Base-by-base conservation (phyloP, 2,888 invertebrate genomes). In the Euplagia quadripunctaria region DNA sequence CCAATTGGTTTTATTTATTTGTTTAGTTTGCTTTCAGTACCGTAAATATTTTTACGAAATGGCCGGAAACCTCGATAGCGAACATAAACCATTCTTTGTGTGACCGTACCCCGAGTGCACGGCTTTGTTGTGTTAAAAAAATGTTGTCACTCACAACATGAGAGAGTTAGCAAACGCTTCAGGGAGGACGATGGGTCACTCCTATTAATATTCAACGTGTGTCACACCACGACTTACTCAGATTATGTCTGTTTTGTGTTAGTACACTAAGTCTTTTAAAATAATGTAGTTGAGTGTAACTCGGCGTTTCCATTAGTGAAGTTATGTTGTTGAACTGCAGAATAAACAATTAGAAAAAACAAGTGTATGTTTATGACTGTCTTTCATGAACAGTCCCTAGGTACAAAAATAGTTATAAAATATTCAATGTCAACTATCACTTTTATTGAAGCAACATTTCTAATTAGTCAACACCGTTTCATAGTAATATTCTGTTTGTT, bases 1-100 rank as follows among this genome's bases (percentile, higher is more conserved):
- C 9, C 8, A 16, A 31, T 49, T 0, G 2, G 20, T 16, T 51
- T 51, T 66, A 16, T 66, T 17, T 66, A 51, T 66, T 66, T 66
- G 49, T 41, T 66, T 11, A 49, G 66, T 51, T 66, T 41, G 49
- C 31, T 66, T 66, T 17, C 51, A 66, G 66, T 41, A 41, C 66
- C 9, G 41, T 20, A 31, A 49, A 66, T 66, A 46, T 49, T 66
- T 58, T 49, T 46, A 49, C 51, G 17, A 66, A 66, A 66, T 51
- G 66, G 51, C 31, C 49, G 17, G 9, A 16, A 51, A 41, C 16
- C 16, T 66, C 17, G 17, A 51, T 49, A 16, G 51, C 49, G 51
- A 51, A 51, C 49, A 31, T 49, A 65, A 49, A 31, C 41, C 41
- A 51, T 14, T 8, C 16, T 31, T 49, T 31, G 49, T 41, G 51